Evolutionary conservation across 2,113 vertebrate species (phyloP), one percentile per base, ranked within the genome.

Genomic region (Pica pica): DNA sequence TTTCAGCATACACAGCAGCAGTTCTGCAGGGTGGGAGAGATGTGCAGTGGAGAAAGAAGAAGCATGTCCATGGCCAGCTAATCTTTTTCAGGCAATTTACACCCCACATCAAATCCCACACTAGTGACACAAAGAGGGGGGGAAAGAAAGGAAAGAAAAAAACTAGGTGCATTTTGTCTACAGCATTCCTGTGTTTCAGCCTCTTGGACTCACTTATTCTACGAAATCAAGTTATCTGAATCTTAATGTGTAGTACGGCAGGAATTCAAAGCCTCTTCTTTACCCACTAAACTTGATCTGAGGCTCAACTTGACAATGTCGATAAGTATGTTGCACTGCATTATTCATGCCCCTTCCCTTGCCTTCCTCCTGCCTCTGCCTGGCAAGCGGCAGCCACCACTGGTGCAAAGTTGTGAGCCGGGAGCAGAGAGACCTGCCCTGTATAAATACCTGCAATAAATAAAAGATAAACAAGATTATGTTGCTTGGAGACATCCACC

Each of bases 401-500:
- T 71, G 64, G 75, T 67, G 87, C 61, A 50, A 59, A 93, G 90
- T 85, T 69, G 31, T 70, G 55, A 94, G 87, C 21, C 4, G 39
- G 68, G 93, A 83, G 63, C 89, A 95, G 82, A 13, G 73, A 97
- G 89, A 78, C 52, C 75, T 81, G 93, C 86, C 90, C 87, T 35
- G 37, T 84, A 92, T 93, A 84, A 95, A 96, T 70, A 88, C 84
- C 78, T 93, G 83, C 83, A 89, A 83, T 96, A 96, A 97, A 97
- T 92, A 96, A 95, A 94, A 94, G 93, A 96, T 95, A 97, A 97
- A 97, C 92, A 95, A 97, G 94, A 83, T 85, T 85, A 87, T 6
- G 11, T 56, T 12, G 20, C 75, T 79, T 7, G 3, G 90, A 16
- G 91, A 96, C 95, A 96, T 97, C 94, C 56, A 86, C 90, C 11